phyloP scores from a whole-genome alignment of 2,113 vertebrate genomes.

The Poeciliopsis retropinna region DNA sequence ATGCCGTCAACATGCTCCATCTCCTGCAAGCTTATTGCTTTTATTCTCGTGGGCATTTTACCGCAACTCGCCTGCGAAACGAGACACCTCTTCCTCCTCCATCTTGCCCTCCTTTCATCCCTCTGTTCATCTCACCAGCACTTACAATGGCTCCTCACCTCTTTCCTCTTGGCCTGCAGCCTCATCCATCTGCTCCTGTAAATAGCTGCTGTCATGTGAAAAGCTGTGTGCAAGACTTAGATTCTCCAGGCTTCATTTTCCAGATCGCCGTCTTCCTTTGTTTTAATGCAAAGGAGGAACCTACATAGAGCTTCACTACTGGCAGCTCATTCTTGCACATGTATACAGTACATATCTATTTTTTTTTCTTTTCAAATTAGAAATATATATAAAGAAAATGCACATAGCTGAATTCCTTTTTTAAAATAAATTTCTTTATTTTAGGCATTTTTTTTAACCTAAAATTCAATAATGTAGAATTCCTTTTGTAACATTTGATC shows the following conservation, averaged over 20 bases:
- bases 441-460: too few species aligned
- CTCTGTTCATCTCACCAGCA: conserved; percentile 26
- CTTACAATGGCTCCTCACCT: conserved; percentile 42
- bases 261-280: background rate
- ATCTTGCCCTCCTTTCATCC: conserved; percentile 39
- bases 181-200: conserved; percentile 41
- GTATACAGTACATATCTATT: too few species aligned
- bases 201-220: conserved; percentile 36
- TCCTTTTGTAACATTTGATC: too few species aligned
- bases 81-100: conserved; percentile 48
- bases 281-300: background rate
- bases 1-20: conserved; percentile 32
- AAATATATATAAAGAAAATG: too few species aligned
- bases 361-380: too few species aligned
- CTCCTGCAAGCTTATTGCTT: conserved; percentile 7
- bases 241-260: conserved; percentile 1
- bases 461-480: too few species aligned
- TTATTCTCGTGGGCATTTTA: conserved; percentile 30
- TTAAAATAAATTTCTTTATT: too few species aligned
- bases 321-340: background rate
- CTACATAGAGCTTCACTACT: background rate
- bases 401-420: too few species aligned
- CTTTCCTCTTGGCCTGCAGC: conserved; percentile 39
- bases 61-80: conserved; percentile 28
- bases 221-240: conserved; percentile 21